Conservation (phyloP, 2,797 vertebrate genomes). For the Picus viridis region DNA sequence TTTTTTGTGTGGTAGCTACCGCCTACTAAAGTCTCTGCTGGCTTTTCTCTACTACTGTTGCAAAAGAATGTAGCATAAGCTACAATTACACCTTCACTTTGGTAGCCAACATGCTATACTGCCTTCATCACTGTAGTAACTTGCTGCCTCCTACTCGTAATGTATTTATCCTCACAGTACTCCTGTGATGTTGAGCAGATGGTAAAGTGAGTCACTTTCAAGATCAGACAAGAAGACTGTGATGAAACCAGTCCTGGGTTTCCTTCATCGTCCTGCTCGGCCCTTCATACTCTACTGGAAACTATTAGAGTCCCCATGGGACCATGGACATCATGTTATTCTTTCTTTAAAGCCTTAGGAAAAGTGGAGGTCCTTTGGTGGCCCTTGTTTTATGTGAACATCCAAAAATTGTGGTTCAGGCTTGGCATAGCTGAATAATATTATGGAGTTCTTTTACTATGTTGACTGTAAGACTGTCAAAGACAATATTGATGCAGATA, state of each 20-base stretch:
- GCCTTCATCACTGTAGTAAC: constrained; percentile 42
- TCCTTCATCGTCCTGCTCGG: not conserved
- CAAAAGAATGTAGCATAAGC: constrained; percentile 6
- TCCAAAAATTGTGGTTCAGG: not conserved
- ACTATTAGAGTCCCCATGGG: rapidly evolving
- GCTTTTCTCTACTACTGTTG: constrained; percentile 20
- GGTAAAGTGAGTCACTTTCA: constrained; percentile 62
- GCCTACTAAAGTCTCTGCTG: constrained; percentile 6
- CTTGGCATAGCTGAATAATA: not conserved
- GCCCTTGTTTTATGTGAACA: not conserved
- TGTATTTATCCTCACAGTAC: constrained; percentile 61
- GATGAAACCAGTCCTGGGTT: not conserved
- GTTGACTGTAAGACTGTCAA: not conserved
- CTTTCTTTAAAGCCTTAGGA: not conserved
- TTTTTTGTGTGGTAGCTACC: not conserved
- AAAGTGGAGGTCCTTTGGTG: not conserved
- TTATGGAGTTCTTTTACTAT: not conserved
- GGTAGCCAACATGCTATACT: constrained; percentile 33
- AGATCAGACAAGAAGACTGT: constrained; percentile 9
- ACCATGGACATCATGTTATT: not conserved
- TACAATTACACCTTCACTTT: constrained; percentile 65
- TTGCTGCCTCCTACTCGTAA: constrained; percentile 54
- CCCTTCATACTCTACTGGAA: not conserved
- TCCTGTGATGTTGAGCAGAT: constrained; percentile 58
- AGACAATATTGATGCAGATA: not conserved